Conservation (phyloP, 2,888 invertebrate species). For the Campoplex nolae region DNA sequence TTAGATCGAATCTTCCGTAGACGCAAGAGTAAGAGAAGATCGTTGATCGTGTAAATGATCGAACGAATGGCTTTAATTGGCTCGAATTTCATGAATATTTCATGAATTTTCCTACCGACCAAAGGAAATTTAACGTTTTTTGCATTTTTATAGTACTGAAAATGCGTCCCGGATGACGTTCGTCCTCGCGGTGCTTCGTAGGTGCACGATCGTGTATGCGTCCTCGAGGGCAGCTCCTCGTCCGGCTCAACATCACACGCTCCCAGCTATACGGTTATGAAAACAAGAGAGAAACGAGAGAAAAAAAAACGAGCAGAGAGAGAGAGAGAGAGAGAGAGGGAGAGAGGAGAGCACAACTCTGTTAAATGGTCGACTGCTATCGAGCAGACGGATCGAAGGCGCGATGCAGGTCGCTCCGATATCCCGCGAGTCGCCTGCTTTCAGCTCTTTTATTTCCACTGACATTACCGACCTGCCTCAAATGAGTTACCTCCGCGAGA, state of each 20-base stretch:
- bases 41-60: not conserved
- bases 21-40: not conserved
- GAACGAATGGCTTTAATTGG: not conserved
- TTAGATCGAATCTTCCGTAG: not conserved
- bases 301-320: conserved; percentile 5
- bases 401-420: conserved; percentile 76
- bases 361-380: conserved; percentile 51
- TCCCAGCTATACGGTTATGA: not conserved
- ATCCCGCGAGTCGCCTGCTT: conserved; percentile 57
- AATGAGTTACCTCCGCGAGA: conserved; percentile 69
- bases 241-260: conserved; percentile 49
- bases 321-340: conserved; percentile 10
- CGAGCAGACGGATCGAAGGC: conserved; percentile 76
- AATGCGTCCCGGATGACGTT: conserved; percentile 48
- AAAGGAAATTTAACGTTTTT: conserved; percentile 25
- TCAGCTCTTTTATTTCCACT: conserved; percentile 67
- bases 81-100: conserved; percentile 10
- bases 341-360: conserved; percentile 17
- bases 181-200: conserved; percentile 38
- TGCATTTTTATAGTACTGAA: conserved; percentile 21
- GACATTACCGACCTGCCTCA: conserved; percentile 81
- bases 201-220: conserved; percentile 37
- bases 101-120: conserved; percentile 4
- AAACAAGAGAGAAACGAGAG: conserved; percentile 14
- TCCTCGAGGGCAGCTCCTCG: conserved; percentile 57